Base-by-base conservation (phyloP, 1,140 invertebrate genomes). In the Akabosia matsudoensis region DNA sequence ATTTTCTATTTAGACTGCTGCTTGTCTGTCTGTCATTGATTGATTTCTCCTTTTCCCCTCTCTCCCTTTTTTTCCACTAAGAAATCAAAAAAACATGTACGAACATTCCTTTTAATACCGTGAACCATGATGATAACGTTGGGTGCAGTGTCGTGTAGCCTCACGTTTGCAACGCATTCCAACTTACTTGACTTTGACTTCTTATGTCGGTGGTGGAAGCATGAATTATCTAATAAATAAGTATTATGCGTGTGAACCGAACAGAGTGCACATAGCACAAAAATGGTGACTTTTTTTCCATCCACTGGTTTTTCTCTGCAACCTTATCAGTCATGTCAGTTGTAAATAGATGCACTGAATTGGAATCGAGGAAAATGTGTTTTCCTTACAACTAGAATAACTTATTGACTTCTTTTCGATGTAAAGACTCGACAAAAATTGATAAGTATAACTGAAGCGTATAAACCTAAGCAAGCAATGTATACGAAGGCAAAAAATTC, bases 11-110 rank as follows among this genome's bases (percentile, higher is more conserved):
- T 67, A 30, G 26, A 61, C 24, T 61, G 13, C 14, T 14, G 24
- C 54, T 61, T 61, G 54, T 67, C 61, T 67, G 61, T 67, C 61
- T 67, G 61, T 67, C 61, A 67, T 67, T 67, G 61, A 67, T 67
- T 67, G 61, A 67, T 67, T 67, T 67, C 61, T 67, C 24, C 61
- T 31, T 67, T 67, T 67, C 61, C 61, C 61, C 61, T 30, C 31
- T 67, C 30, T 67, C 61, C 61, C 61, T 67, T 67, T 67, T 30
- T 31, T 61, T 18, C n/a, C 54, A 56, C 37, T 7, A 45, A 45
- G n/a, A n/a, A n/a, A n/a, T n/a, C n/a, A n/a, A 45, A 18, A 45
- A 45, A 45, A 45, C 37, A 45, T 45, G 37, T 45, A 45, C 37
- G n/a, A n/a, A n/a, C n/a, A n/a, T 18, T 45, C 37, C 37, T 10